Base-by-base conservation (phyloP, 2,888 invertebrate genomes). In the Polydrusus tereticollis region DNA sequence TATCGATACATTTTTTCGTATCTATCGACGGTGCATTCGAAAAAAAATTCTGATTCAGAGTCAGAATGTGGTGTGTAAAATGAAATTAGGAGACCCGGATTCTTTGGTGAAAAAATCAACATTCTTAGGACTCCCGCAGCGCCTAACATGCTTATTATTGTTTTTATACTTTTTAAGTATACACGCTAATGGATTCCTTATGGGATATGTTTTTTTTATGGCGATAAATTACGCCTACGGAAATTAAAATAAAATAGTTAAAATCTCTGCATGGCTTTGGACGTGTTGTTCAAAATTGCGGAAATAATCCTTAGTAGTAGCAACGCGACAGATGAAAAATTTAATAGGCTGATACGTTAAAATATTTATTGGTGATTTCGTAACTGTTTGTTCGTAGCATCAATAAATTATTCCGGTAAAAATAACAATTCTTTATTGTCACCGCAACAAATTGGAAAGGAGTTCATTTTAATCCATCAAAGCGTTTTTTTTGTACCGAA, bases 401-500 rank as follows among this genome's bases (percentile, higher is more conserved):
- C 29, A 10, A 55, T 55, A 55, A 55, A 55, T 55, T 52, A 55
- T 33, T 55, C 16, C 52, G 21, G 16, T 10, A 50, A 50, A 55
- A 45, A 67, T 67, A 58, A 67, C 57, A 67, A 47, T 58, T 36
- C 57, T 20, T 67, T 67, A 36, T 58, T 58, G 57, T 43, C 58
- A 29, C 14, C 33, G 16, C 26, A 33, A 38, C 57, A 47, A 58
- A 67, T 45, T 55, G 52, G 18, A 55, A 55, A 55, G 18, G 52
- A 55, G 52, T 55, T 55, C 47, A 50, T 58, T 58, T 45, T 55
- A 55, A 67, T 67, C 55, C 36, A 58, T 67, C 58, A 67, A 58
- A 67, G 57, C 58, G 66, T 58, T n/a, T 58, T 33, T 45, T 14
- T 21, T 36, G 33, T 58, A 43, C 45, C 33, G 66, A 52, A 67